Base-by-base conservation (phyloP, 1,140 invertebrate genomes). In the Dinoponera quadriceps region DNA sequence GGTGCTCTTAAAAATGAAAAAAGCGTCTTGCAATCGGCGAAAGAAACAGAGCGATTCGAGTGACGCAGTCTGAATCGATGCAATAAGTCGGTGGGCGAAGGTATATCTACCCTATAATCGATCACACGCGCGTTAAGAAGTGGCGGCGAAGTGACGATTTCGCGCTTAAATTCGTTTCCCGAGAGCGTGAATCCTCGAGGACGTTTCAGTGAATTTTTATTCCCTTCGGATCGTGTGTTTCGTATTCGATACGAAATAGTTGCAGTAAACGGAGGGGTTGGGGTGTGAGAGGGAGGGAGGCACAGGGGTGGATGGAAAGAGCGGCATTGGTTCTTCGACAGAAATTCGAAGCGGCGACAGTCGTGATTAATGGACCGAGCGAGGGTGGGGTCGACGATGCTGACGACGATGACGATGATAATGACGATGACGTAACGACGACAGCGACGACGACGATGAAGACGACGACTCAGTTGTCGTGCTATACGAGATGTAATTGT, bases 401-500 rank as follows among this genome's bases (percentile, higher is more conserved):
- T 51, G 27, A 77, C 48, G 3, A 49, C 16, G n/a, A 72, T 48
- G 20, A 54, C 7, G 48, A 83, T n/a, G 25, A 81, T 33, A 18
- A 33, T 25, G 33, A 5, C n/a, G 38, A 49, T 38, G 20, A 62
- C 51, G 66, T 38, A 38, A 44, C 38, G 48, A 84, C 73, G 49
- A 71, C 63, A 22, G 73, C 38, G 55, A 48, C 59, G 33, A 71
- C n/a, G 48, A 63, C 66, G n/a, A 16, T 9, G 54, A 20, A 51
- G 20, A 49, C 66, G 22, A 82, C 69, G 49, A 71, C 65, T 59
- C 49, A 44, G 38, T 44, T 44, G 27, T 63, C 27, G 20, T 49
- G 78, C 27, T 75, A 71, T 85, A 85, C 60, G 51, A 87, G 83
- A 87, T 44, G 38, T 85, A 80, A 88, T 86, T 90, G 83, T 91